phyloP scores from a whole-genome alignment of 2,113 vertebrate species.

The Rhinoptilus africanus region DNA sequence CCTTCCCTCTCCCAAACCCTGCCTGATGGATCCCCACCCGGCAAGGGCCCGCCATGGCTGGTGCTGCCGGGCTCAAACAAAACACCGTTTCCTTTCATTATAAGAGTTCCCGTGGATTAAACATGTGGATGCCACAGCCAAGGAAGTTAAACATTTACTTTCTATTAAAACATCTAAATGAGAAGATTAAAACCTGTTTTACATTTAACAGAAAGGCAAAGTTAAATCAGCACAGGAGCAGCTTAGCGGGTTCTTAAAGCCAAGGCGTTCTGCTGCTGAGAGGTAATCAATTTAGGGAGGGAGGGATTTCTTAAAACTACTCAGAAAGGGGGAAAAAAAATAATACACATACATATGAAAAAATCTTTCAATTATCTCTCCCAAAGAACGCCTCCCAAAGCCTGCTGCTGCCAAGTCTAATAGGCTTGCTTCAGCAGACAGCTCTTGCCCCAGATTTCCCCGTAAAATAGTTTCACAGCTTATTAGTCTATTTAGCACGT shows the following conservation, averaged over 20 bases:
- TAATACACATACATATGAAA: not conserved
- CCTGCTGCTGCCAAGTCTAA: constrained; percentile 57
- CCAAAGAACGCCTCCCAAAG: constrained; percentile 38
- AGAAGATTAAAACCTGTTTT: constrained; percentile 76
- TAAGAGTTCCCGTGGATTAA: constrained; percentile 48
- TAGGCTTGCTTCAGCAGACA: constrained; percentile 47
- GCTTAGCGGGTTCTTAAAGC: not conserved
- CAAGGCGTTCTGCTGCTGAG: not conserved
- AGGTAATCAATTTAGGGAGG: constrained; percentile 62
- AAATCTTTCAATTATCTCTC: constrained; percentile 68
- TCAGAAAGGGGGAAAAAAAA: constrained; percentile 28
- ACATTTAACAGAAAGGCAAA: constrained; percentile 59
- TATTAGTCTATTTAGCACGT: constrained; percentile 51
- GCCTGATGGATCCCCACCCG: too few relatives aligned
- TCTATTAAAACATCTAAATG: constrained; percentile 74
- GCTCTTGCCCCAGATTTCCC: constrained; percentile 70
- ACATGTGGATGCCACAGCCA: constrained; percentile 63
- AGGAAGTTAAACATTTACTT: constrained; percentile 71
- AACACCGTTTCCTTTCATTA: constrained; percentile 23
- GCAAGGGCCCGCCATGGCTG: not conserved
- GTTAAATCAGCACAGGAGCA: constrained; percentile 42
- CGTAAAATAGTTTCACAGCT: constrained; percentile 61
- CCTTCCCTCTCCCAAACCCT: not conserved
- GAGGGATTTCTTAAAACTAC: constrained; percentile 65
- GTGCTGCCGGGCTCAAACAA: not conserved